Percentiles rank a stretch among this genome's conserved stretches.
phyloP scores from a whole-genome alignment of 2,888 invertebrate species.

The Oscheius myriophilus region DNA sequence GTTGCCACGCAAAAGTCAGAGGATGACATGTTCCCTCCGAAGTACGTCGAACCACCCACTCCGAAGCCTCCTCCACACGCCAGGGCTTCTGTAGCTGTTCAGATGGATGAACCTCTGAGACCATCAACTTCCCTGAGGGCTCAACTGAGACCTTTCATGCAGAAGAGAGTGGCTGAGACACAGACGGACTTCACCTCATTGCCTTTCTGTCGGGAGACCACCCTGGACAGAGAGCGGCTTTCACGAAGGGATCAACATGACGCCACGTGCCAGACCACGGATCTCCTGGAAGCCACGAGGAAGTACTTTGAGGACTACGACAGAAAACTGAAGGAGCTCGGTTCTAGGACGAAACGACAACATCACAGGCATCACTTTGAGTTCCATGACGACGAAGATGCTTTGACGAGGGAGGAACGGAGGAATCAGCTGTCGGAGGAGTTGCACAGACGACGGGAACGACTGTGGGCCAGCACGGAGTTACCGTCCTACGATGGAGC shows the following conservation, averaged over 20 bases:
- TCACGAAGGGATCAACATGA: conserved; percentile 15
- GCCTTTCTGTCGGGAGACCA: conserved; percentile 23
- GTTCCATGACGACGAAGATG: conserved; percentile 73
- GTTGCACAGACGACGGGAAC: conserved; percentile 77
- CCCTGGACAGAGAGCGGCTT: conserved; percentile 9
- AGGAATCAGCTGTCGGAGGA: conserved; percentile 76
- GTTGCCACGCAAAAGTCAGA: conserved; percentile 36
- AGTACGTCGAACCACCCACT: conserved; percentile 1
- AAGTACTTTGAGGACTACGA: conserved; percentile 67
- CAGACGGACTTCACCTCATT: conserved; percentile 49
- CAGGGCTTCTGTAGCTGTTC: conserved; percentile 20
- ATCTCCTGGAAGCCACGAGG: conserved; percentile 61
- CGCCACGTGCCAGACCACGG: conserved; percentile 43
- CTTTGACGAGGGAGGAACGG: conserved; percentile 75
- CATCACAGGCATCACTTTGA: conserved; percentile 41
- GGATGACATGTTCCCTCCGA: conserved; percentile 10
- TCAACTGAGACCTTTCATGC: conserved; percentile 39
- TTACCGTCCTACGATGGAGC: conserved; percentile 39
- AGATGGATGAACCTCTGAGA: conserved; percentile 29
- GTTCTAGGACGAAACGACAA: conserved; percentile 32
- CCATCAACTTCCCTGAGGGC: conserved; percentile 44
- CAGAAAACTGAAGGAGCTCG: conserved; percentile 57
- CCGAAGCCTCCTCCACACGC: conserved; percentile 29
- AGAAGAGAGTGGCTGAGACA: conserved; percentile 50
- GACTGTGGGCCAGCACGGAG: conserved; percentile 72